Evolutionary conservation across 1,140 invertebrate genomes (phyloP).

Genomic region (Tetramorium parvispinum): DNA sequence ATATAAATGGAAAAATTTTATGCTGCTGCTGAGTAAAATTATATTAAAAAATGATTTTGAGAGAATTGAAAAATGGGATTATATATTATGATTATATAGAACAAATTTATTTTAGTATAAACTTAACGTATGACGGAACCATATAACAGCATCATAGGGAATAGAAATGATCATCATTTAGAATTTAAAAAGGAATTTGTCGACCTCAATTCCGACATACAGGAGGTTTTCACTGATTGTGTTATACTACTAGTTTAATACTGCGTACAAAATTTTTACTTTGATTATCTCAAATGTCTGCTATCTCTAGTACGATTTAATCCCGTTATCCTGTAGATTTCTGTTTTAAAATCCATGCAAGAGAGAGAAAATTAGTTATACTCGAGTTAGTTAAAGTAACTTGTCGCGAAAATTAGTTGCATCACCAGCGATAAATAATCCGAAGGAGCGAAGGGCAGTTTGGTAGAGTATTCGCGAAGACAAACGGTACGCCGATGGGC

Average conservation of each 20-base stretch:
- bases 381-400: slow-evolving; percentile 10
- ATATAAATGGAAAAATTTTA: slow-evolving; percentile 25
- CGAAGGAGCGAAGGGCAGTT: background rate
- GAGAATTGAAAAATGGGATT: background rate
- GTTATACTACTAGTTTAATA: background rate
- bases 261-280: background rate
- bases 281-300: background rate
- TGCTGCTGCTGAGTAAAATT: background rate
- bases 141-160: too few relatives aligned
- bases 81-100: background rate
- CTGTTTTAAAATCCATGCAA: background rate
- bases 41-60: background rate
- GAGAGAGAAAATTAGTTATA: slow-evolving; percentile 14
- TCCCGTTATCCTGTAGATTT: background rate
- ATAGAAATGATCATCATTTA: slow-evolving; percentile 8
- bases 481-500: slow-evolving; percentile 38
- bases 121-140: background rate
- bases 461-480: slow-evolving; percentile 12
- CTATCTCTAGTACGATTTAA: background rate
- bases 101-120: slow-evolving; percentile 10
- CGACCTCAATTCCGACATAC: background rate
- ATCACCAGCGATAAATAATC: slow-evolving; percentile 33
- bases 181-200: background rate
- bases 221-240: background rate
- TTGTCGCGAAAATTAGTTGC: slow-evolving; percentile 2